phyloP scores from a whole-genome alignment of 2,113 vertebrate genomes.

The Ginglymostoma cirratum region DNA sequence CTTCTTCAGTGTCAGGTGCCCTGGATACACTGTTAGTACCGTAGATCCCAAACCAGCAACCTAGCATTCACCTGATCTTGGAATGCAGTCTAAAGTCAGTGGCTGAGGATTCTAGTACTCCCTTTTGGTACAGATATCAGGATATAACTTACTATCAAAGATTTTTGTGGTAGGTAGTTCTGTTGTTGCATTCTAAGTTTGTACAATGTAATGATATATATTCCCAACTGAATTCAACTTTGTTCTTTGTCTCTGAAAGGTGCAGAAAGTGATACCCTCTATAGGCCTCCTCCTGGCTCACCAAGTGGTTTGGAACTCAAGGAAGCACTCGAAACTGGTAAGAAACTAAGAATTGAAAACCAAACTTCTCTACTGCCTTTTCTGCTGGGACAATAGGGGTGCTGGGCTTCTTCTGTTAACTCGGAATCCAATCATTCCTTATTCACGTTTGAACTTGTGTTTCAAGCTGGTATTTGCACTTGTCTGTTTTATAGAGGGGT shows the following conservation, averaged over 20 bases:
- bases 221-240: not conserved
- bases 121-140: not conserved
- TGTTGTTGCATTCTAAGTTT: not conserved
- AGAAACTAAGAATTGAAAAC: constrained; percentile 38
- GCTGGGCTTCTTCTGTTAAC: not conserved
- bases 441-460: not conserved
- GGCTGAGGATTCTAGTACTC: not conserved
- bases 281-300: constrained; percentile 39
- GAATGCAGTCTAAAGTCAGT: not conserved
- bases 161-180: not conserved
- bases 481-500: not conserved
- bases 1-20: not conserved
- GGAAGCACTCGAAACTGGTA: constrained; percentile 57
- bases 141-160: not conserved
- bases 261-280: constrained; percentile 52
- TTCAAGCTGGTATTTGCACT: not conserved
- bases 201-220: not conserved
- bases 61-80: not conserved
- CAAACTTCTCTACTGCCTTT: not conserved
- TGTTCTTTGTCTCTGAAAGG: constrained; percentile 45
- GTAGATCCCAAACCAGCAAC: not conserved
- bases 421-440: not conserved
- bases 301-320: constrained; percentile 51
- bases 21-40: not conserved
- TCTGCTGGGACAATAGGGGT: not conserved